Conservation (phyloP, 2,113 vertebrate genomes). For the Crotalus viridis region DNA sequence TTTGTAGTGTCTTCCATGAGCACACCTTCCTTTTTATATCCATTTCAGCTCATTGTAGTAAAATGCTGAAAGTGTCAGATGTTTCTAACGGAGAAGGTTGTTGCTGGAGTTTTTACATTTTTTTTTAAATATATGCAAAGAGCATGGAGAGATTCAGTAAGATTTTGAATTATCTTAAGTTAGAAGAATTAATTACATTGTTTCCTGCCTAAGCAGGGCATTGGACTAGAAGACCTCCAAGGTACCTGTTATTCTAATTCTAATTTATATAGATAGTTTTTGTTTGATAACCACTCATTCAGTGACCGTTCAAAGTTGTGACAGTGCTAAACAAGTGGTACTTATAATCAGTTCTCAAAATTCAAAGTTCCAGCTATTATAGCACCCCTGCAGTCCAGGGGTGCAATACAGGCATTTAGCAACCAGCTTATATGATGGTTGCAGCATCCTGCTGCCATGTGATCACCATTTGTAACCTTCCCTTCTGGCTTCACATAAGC, state of each 20-base stretch:
- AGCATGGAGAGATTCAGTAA: background rate
- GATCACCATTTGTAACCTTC: background rate
- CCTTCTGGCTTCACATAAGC: background rate
- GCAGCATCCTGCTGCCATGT: background rate
- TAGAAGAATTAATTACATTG: background rate
- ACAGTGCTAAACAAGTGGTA: background rate
- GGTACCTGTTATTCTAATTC: no score
- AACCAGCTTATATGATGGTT: background rate
- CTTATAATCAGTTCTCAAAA: background rate
- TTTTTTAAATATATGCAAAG: background rate
- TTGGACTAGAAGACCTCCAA: no score
- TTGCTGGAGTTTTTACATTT: background rate
- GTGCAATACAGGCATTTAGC: background rate
- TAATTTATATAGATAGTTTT: background rate
- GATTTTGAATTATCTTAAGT: background rate
- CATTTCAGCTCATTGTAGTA: slow-evolving; percentile 13
- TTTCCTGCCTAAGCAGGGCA: no score
- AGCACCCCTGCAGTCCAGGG: background rate
- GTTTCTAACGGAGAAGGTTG: background rate
- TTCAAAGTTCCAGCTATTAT: background rate
- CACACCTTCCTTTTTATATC: slow-evolving; percentile 4
- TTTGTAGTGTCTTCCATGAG: background rate
- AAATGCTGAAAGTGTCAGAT: background rate
- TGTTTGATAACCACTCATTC: background rate
- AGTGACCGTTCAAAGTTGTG: background rate